Conservation (phyloP, 2,797 vertebrate genomes). For the Muscicapa striata region DNA sequence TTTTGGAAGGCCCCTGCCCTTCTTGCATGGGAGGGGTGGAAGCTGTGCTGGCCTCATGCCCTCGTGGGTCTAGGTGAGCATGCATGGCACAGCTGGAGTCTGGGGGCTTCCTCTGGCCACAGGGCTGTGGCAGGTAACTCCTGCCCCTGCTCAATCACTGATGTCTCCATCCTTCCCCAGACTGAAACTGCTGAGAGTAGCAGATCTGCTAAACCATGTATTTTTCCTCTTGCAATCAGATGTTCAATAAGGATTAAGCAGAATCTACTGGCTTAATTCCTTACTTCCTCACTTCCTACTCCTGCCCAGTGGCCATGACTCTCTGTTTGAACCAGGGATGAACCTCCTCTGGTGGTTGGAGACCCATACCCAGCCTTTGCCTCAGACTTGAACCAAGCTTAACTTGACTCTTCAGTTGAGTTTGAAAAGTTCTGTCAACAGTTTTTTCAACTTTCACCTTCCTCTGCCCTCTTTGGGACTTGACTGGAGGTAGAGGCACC, state of each 20-base stretch:
- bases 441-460: slow-evolving; percentile 9
- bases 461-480: background rate
- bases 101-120: background rate
- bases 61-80: background rate
- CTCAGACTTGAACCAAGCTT: background rate
- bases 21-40: background rate
- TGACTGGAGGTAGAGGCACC: background rate
- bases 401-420: background rate
- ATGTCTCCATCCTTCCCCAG: background rate
- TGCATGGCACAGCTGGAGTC: background rate
- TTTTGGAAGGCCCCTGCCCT: background rate
- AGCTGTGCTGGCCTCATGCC: background rate
- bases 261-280: background rate
- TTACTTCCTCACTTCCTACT: background rate
- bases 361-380: background rate
- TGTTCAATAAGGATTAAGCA: background rate
- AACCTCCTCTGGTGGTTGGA: background rate
- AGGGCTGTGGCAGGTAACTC: background rate
- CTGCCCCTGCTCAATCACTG: background rate
- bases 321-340: background rate
- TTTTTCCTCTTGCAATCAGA: background rate
- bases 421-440: background rate
- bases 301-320: background rate
- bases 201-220: background rate
- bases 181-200: background rate